A percentile compares a stretch with the other conserved stretches of the same genome.
Conservation (phyloP, 2,888 invertebrate species). For the Synanthedon andrenaeformis region DNA sequence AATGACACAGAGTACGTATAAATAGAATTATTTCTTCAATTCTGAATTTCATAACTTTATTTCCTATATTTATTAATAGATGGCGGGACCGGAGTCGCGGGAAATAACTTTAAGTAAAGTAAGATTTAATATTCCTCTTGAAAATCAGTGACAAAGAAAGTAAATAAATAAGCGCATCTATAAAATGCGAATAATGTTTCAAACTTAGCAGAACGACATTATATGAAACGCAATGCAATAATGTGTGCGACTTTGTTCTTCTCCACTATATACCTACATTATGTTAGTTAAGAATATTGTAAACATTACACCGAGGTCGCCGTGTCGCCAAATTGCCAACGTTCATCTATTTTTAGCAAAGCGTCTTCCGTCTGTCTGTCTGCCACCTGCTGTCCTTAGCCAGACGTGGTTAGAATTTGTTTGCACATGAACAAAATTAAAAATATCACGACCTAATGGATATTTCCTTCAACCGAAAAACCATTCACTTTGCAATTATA, state of each 20-base stretch:
- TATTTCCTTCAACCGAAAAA: not conserved
- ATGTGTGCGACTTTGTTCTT: slow-evolving; percentile 12
- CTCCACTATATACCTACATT: slow-evolving; percentile 22
- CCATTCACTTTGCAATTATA: not conserved
- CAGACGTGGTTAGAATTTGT: slow-evolving; percentile 9
- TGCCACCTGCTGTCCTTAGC: slow-evolving; percentile 46
- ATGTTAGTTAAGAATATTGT: slow-evolving; percentile 31
- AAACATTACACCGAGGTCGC: slow-evolving; percentile 61
- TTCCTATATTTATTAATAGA: no score
- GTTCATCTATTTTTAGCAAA: slow-evolving; percentile 52
- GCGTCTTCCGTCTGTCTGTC: slow-evolving; percentile 64
- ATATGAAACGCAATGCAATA: no score
- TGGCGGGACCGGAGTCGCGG: no score
- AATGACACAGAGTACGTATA: not conserved
- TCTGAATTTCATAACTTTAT: no score
- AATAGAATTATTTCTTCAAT: no score
- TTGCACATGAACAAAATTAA: slow-evolving; percentile 12
- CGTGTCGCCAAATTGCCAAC: slow-evolving; percentile 57
- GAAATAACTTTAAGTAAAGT: no score
- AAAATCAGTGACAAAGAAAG: no score
- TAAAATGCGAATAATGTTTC: no score
- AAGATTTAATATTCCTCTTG: no score
- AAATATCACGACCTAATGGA: not conserved
- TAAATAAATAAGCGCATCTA: no score
- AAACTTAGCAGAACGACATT: no score